Evolutionary conservation across 2,888 invertebrate genomes (phyloP), one percentile per base, ranked within the genome.

Genomic region (Pterobdella sp.): DNA sequence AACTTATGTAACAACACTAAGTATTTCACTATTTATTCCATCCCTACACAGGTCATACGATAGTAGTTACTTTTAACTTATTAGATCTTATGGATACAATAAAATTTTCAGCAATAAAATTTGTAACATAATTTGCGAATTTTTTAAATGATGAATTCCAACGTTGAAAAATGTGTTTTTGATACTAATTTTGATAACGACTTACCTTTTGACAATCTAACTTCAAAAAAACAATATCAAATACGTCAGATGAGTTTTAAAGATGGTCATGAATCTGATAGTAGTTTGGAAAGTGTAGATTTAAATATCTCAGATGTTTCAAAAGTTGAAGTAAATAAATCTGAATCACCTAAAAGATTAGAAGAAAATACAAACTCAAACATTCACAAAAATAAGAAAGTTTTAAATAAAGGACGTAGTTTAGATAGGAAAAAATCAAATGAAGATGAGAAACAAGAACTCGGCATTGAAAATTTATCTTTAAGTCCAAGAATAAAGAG

Each of bases 261-360:
- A n/a, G 34, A 3, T n/a, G 32, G 35, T 4, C 18, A 65, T 35
- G 71, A 71, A 32, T 71, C 71, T 1, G 71, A 71, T 35, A 34
- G 35, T 32, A 71, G 71, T 26, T 36, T 71, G 14, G 71, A 71
- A n/a, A 71, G 71, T n/a, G 63, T 71, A 56, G 71, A 71, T 36
- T 37, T 71, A 0, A 63, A 71, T 35, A 34, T 31, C 34, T 32
- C 63, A 26, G 29, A 52, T 22, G 71, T 35, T 32, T n/a, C 71
- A 18, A 56, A 71, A 32, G 32, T 52, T n/a, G 32, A 52, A 26
- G 1, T 52, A 1, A 34, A 52, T 32, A 32, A 69, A 3, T 36
- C 26, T n/a, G 42, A 67, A 1, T 26, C 42, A 26, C 36, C 42
- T 29, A 67, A 26, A 37, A 37, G 7, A 18, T 36, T 35, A 14